A percentile compares a stretch with the other conserved stretches of the same genome.
These are phyloP conservation scores for Microcebus tavaratra DNA, from an alignment of 2,113 vertebrate species.

Conservation along the genomic window DNA sequence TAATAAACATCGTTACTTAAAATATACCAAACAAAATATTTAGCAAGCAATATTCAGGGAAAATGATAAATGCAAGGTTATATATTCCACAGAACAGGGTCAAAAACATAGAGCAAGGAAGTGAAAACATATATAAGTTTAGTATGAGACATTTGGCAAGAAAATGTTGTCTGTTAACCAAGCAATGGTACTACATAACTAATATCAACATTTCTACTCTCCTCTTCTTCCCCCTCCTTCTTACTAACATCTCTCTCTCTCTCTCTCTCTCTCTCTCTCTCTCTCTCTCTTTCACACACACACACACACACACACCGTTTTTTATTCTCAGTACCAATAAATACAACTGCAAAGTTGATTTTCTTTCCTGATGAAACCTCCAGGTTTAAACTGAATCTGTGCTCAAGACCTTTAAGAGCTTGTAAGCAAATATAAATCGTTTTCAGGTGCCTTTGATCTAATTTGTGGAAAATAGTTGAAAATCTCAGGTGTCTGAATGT, in stretches of 20 bases:
- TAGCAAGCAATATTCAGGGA: background rate
- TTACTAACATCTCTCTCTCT: background rate
- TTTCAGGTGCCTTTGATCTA: slow-evolving; percentile 21
- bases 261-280: background rate
- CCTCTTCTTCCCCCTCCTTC: background rate
- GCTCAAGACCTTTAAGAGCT: background rate
- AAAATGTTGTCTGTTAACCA: background rate
- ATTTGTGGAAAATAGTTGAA: slow-evolving; percentile 58
- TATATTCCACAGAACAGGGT: background rate
- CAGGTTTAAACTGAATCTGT: background rate
- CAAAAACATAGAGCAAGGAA: background rate
- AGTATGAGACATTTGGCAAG: background rate
- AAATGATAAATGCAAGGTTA: background rate
- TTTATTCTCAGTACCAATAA: background rate
- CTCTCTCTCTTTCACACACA: background rate
- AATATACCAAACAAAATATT: slow-evolving; percentile 5
- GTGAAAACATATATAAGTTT: background rate
- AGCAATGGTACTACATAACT: background rate
- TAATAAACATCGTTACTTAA: background rate
- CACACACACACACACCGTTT: background rate
- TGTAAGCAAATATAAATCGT: slow-evolving; percentile 2
- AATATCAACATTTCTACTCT: background rate
- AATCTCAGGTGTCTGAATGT: slow-evolving; percentile 34
- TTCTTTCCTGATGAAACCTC: background rate
- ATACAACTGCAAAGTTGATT: background rate